Percentiles rank a stretch among this genome's conserved stretches.
These are phyloP conservation scores for Camponotus floridanus DNA, from an alignment of 1,140 invertebrate genomes.

Conservation along the genomic window DNA sequence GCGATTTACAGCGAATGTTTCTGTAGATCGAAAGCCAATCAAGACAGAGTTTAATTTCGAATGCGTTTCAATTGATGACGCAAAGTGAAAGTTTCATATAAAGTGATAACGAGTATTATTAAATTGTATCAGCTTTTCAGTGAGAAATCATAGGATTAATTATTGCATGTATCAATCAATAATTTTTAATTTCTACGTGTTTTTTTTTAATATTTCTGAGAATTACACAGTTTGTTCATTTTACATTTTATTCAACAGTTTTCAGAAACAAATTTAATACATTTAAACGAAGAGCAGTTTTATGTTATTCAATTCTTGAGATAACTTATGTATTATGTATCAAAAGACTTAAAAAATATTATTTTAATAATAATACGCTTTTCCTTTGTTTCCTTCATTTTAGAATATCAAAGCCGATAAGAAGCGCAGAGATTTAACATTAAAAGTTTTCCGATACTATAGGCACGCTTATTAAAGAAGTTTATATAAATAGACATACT, in stretches of 20 bases:
- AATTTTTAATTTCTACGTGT: background rate
- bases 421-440: constrained; percentile 13
- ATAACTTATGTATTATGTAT: background rate
- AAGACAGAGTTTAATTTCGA: constrained; percentile 17
- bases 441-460: constrained; percentile 7
- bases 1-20: constrained; percentile 7
- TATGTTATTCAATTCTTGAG: constrained; percentile 8
- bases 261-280: too few species aligned
- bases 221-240: background rate
- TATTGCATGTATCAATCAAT: background rate
- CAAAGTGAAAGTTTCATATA: constrained; percentile 13
- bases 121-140: background rate
- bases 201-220: background rate
- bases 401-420: constrained; percentile 11
- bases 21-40: constrained; percentile 9
- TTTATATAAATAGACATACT: constrained; percentile 19
- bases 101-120: background rate
- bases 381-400: background rate
- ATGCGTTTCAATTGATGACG: constrained; percentile 49
- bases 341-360: constrained; percentile 30
- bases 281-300: background rate
- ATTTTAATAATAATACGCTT: background rate
- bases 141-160: background rate
- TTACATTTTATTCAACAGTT: background rate
- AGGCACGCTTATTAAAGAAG: constrained; percentile 43